Evolutionary conservation across 2,888 invertebrate genomes (phyloP).

Genomic region (Synergus japonicus): DNA sequence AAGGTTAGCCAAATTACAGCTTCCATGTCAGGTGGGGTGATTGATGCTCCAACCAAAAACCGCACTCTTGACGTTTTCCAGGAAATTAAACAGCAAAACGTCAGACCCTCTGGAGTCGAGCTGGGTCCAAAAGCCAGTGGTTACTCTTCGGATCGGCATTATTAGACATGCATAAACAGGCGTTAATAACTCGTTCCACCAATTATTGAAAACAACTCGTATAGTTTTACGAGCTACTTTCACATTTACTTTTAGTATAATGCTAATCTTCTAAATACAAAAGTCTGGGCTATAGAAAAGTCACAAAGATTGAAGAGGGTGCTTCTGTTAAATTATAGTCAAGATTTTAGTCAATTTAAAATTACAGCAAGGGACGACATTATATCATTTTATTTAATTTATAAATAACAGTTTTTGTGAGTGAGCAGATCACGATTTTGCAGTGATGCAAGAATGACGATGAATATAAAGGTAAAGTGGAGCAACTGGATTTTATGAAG

Average conservation of each 20-base stretch:
- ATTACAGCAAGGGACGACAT: too few relatives aligned
- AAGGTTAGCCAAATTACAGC: conserved; percentile 76
- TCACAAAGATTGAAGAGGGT: background rate
- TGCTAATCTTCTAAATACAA: background rate
- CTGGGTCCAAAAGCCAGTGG: background rate
- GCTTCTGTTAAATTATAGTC: background rate
- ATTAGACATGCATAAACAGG: conserved; percentile 63
- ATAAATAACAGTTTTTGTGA: background rate
- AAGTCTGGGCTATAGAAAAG: background rate
- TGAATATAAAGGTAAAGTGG: conserved; percentile 11
- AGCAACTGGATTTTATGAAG: conserved; percentile 28
- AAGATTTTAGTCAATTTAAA: too few relatives aligned
- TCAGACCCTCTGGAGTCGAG: conserved; percentile 24
- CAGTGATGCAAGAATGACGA: background rate
- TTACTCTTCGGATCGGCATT: conserved; percentile 38
- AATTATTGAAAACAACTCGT: conserved; percentile 10
- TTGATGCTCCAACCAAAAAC: conserved; percentile 67
- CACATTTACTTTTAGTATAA: conserved; percentile 14
- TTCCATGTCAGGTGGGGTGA: conserved; percentile 75
- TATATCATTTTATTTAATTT: background rate
- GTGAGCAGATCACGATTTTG: background rate
- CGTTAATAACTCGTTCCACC: conserved; percentile 56
- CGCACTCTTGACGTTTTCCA: conserved; percentile 67
- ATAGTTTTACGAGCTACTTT: conserved; percentile 43
- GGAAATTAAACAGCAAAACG: conserved; percentile 71